These are phyloP conservation scores for Argyresthia albistria DNA, from an alignment of 2,888 invertebrate genomes.

Conservation along the genomic window DNA sequence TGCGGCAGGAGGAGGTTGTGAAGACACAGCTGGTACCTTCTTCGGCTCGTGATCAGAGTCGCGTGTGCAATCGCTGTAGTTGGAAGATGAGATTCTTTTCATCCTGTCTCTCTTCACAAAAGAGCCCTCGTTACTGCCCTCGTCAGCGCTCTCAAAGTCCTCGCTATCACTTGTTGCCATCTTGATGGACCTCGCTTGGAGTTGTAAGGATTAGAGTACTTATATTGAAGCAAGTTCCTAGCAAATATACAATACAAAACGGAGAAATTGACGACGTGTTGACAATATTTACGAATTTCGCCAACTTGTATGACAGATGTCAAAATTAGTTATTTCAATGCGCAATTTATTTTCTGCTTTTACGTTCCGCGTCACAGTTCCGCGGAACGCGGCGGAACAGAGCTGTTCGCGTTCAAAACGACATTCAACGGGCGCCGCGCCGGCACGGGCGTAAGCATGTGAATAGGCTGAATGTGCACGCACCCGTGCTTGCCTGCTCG, in stretches of 20 bases:
- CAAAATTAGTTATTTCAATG: not conserved
- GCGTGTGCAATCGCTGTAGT: slow-evolving; percentile 44
- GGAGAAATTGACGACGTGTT: slow-evolving; percentile 9
- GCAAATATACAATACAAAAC: not conserved
- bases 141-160: slow-evolving; percentile 84
- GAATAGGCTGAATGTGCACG: too few species aligned
- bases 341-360: too few species aligned
- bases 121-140: slow-evolving; percentile 63
- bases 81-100: slow-evolving; percentile 49
- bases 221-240: not conserved
- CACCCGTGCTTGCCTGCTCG: too few species aligned
- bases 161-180: slow-evolving; percentile 84
- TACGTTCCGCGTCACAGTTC: too few species aligned
- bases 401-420: too few species aligned
- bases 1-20: too few species aligned
- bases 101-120: slow-evolving; percentile 44
- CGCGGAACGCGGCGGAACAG: too few species aligned
- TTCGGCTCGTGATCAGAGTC: slow-evolving; percentile 32
- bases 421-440: too few species aligned
- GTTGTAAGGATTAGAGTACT: too few species aligned
- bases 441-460: too few species aligned
- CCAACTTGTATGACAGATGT: not conserved
- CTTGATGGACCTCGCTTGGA: not conserved
- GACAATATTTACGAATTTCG: not conserved
- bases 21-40: slow-evolving; percentile 2